Evolutionary conservation across 2,113 vertebrate species (phyloP).

Genomic region (Ptyas mucosa): DNA sequence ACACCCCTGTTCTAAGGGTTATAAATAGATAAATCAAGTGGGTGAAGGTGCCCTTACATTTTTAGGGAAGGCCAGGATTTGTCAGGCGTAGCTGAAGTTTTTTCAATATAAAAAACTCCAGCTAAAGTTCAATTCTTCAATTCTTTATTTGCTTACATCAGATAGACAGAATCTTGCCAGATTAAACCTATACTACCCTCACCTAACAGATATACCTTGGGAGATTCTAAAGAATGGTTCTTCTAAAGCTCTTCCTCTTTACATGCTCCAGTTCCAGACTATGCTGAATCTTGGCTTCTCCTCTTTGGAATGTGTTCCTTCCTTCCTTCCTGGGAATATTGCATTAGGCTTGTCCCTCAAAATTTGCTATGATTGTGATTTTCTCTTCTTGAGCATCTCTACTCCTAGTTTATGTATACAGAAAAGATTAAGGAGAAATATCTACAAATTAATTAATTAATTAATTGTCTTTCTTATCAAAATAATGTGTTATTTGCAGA

Average conservation of each 20-base stretch:
- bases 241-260: neutral
- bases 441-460: neutral
- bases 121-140: neutral
- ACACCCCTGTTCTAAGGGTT: neutral
- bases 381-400: neutral
- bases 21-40: neutral
- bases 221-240: neutral
- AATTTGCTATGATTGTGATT: neutral
- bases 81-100: neutral
- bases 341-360: neutral
- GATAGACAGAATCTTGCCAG: neutral
- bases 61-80: neutral
- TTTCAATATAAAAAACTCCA: neutral
- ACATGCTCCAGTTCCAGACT: neutral
- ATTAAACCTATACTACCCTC: neutral
- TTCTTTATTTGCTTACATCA: neutral
- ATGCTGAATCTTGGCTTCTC: neutral
- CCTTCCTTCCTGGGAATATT: neutral
- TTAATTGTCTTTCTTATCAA: neutral
- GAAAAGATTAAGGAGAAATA: neutral
- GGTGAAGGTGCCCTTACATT: neutral
- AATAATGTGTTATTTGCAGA: neutral
- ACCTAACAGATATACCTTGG: neutral
- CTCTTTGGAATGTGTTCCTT: neutral
- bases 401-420: neutral